Conservation (phyloP, 2,113 vertebrate species). For the Cebidichthys violaceus region DNA sequence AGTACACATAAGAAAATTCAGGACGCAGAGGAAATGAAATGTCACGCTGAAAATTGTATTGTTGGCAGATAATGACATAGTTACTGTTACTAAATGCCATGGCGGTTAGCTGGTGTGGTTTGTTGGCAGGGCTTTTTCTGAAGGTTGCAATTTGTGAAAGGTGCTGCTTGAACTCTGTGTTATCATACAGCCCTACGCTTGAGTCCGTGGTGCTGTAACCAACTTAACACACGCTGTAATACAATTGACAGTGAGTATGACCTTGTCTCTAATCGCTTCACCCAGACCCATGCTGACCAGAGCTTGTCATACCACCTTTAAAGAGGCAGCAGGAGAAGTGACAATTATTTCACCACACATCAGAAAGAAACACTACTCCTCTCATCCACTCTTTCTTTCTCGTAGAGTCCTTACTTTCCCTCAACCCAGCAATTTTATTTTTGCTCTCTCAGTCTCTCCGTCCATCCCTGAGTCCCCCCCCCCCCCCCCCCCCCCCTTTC, state of each 20-base stretch:
- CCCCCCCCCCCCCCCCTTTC: not conserved
- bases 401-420: slow-evolving; percentile 15
- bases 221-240: slow-evolving; percentile 2
- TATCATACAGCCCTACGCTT: not conserved
- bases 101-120: not conserved
- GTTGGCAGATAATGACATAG: slow-evolving; percentile 48
- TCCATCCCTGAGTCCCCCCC: slow-evolving; percentile 2
- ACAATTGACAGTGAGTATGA: slow-evolving; percentile 37
- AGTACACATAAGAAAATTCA: slow-evolving; percentile 12
- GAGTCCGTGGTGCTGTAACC: slow-evolving; percentile 4
- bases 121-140: slow-evolving; percentile 10
- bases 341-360: slow-evolving; percentile 50
- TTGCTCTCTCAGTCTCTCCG: slow-evolving; percentile 20
- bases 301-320: slow-evolving; percentile 4
- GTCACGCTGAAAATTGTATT: slow-evolving; percentile 36
- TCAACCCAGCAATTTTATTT: slow-evolving; percentile 42
- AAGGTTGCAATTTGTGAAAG: slow-evolving; percentile 37
- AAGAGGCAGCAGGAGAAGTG: slow-evolving; percentile 13
- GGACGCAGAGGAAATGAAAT: slow-evolving; percentile 42
- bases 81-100: slow-evolving; percentile 21
- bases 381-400: slow-evolving; percentile 21
- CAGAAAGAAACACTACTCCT: slow-evolving; percentile 35
- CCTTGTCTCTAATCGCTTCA: slow-evolving; percentile 34
- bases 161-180: slow-evolving; percentile 8
- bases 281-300: not conserved